Evolutionary conservation across 2,113 vertebrate species (phyloP).

Genomic region (Dendrocopos noguchii): DNA sequence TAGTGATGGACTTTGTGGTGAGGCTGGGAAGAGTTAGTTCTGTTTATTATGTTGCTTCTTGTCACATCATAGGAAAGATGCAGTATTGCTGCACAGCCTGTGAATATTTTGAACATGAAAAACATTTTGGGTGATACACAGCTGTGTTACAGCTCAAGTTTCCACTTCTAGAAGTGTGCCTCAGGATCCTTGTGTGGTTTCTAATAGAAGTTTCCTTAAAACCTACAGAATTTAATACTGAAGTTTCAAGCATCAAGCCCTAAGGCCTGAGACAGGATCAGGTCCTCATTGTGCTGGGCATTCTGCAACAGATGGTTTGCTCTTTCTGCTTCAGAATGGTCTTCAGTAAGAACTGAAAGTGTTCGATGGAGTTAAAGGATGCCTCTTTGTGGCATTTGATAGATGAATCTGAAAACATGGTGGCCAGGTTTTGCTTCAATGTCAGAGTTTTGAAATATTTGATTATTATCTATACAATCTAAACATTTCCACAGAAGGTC

Average conservation of each 20-base stretch:
- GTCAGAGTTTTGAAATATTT: fast-evolving
- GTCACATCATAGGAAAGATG: not conserved
- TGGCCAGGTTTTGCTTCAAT: not conserved
- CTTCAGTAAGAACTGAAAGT: not conserved
- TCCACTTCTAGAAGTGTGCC: not conserved
- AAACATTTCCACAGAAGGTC: not conserved
- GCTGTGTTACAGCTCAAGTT: not conserved
- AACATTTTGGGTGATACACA: not conserved
- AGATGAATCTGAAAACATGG: not conserved
- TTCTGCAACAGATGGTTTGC: not conserved
- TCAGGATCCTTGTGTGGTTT: not conserved
- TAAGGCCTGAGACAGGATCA: not conserved
- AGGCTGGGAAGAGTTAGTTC: not conserved
- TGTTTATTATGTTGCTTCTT: not conserved
- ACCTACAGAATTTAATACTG: not conserved
- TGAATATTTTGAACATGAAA: not conserved
- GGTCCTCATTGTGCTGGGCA: not conserved
- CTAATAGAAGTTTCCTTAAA: not conserved
- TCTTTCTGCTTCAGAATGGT: not conserved
- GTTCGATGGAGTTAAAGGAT: not conserved
- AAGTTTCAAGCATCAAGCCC: not conserved
- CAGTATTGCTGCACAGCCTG: not conserved
- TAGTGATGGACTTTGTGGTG: not conserved
- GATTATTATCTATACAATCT: fast-evolving
- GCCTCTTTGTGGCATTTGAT: not conserved